A percentile compares a stretch with the other conserved stretches of the same genome.
phyloP scores from a whole-genome alignment of 2,888 invertebrate species.

The Limnephilus rhombicus region DNA sequence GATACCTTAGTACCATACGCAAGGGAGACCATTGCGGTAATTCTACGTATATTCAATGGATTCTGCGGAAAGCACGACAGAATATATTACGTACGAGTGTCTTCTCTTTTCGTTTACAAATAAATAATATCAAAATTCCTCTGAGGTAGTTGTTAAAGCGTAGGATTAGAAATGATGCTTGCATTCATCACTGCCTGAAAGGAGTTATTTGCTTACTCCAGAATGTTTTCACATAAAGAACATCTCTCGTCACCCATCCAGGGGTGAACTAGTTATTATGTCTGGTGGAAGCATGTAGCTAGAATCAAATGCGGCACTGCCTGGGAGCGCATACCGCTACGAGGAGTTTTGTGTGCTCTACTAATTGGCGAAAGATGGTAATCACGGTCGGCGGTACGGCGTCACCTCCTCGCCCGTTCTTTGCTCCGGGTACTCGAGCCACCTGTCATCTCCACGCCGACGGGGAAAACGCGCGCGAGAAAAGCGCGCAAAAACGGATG shows the following conservation, averaged over 20 bases:
- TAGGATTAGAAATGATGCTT: not conserved
- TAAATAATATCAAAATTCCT: not conserved
- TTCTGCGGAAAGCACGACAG: not conserved
- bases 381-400: slow-evolving; percentile 69
- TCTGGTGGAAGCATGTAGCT: not conserved
- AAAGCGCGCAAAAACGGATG: slow-evolving; percentile 77
- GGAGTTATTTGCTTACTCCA: not conserved
- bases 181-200: slow-evolving; percentile 12
- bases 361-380: slow-evolving; percentile 81
- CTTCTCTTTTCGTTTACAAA: not conserved
- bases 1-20: too few relatives aligned
- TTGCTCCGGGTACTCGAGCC: slow-evolving; percentile 42
- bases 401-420: slow-evolving; percentile 65
- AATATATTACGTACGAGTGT: not conserved
- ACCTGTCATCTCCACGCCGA: slow-evolving; percentile 69
- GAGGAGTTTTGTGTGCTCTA: slow-evolving; percentile 82
- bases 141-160: not conserved
- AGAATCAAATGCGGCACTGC: slow-evolving; percentile 32
- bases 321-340: slow-evolving; percentile 76
- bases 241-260: not conserved
- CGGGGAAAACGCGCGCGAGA: slow-evolving; percentile 36
- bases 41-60: not conserved
- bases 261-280: slow-evolving; percentile 7
- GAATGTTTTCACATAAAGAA: slow-evolving; percentile 15
- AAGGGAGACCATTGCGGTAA: not conserved